Conservation (phyloP, 2,113 vertebrate genomes). For the Synchiropus splendidus region DNA sequence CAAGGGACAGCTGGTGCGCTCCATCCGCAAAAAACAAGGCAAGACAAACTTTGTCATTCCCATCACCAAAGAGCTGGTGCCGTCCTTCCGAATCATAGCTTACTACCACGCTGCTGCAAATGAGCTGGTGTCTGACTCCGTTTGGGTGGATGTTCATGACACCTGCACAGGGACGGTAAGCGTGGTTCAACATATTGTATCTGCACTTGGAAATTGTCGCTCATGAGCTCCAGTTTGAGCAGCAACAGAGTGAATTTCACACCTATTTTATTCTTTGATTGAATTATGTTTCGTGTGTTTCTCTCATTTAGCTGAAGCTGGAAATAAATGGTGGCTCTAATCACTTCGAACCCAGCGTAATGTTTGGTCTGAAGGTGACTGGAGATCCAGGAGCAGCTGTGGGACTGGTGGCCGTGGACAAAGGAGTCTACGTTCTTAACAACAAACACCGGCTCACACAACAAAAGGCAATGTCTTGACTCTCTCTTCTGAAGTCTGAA, state of each 20-base stretch:
- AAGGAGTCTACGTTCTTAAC: conserved; percentile 67
- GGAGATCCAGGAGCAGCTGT: conserved; percentile 64
- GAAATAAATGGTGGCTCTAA: too few relatives aligned
- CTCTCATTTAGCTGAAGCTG: conserved; percentile 46
- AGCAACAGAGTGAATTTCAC: too few relatives aligned
- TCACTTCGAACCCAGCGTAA: conserved; percentile 37
- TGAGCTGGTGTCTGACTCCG: conserved; percentile 72
- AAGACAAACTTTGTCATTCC: conserved; percentile 33
- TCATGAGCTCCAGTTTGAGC: too few relatives aligned
- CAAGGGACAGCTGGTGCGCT: conserved; percentile 60
- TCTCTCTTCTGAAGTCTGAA: too few relatives aligned
- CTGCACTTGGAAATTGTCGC: too few relatives aligned
- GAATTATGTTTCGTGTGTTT: neutral
- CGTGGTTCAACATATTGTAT: neutral
- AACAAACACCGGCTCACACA: conserved; percentile 69
- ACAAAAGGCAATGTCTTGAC: conserved; percentile 51
- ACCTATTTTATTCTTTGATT: too few relatives aligned
- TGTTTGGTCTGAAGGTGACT: conserved; percentile 47
- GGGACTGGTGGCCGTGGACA: conserved; percentile 69
- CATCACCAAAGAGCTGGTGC: conserved; percentile 57
- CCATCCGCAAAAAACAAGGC: conserved; percentile 9
- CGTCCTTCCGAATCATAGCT: conserved; percentile 69
- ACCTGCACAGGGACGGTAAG: conserved; percentile 67
- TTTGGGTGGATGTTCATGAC: conserved; percentile 69
- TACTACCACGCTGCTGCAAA: conserved; percentile 52